These are phyloP conservation scores for Harmothoe impar DNA, from an alignment of 2,888 invertebrate species.

Conservation along the genomic window DNA sequence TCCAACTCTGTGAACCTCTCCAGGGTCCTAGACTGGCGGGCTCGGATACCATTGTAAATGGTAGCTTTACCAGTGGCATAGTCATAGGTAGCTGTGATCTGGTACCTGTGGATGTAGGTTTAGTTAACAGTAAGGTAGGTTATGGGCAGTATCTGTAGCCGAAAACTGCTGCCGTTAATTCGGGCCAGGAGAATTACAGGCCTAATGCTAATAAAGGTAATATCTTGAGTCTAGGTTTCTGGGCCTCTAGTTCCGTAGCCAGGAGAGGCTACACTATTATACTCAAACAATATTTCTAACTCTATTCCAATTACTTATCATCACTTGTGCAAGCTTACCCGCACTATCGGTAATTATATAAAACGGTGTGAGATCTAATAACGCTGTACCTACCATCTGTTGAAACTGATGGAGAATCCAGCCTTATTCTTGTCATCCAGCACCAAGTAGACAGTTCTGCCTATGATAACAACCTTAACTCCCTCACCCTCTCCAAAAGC, in stretches of 20 bases:
- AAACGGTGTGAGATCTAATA: background rate
- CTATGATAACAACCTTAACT: background rate
- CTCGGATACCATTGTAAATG: background rate
- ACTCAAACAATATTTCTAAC: too few species aligned
- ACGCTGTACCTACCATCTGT: background rate
- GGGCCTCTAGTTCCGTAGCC: too few species aligned
- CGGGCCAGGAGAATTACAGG: too few species aligned
- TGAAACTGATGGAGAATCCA: constrained; percentile 22
- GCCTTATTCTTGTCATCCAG: constrained; percentile 20
- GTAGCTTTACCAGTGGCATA: constrained; percentile 27
- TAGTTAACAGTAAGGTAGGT: background rate
- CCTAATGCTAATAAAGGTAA: too few species aligned
- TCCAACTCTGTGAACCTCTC: constrained; percentile 10
- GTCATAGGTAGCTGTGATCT: background rate
- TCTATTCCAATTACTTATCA: too few species aligned
- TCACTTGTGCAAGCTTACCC: too few species aligned
- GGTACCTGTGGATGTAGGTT: constrained; percentile 35
- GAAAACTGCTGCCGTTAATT: too few species aligned
- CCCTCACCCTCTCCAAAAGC: constrained; percentile 10
- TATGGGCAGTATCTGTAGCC: too few species aligned
- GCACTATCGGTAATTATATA: background rate
- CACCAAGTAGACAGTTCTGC: background rate
- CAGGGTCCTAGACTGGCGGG: background rate
- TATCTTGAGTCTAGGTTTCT: too few species aligned
- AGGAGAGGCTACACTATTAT: too few species aligned